These are phyloP conservation scores for Aphidius ervi DNA, from an alignment of 1,140 invertebrate species.

Conservation along the genomic window DNA sequence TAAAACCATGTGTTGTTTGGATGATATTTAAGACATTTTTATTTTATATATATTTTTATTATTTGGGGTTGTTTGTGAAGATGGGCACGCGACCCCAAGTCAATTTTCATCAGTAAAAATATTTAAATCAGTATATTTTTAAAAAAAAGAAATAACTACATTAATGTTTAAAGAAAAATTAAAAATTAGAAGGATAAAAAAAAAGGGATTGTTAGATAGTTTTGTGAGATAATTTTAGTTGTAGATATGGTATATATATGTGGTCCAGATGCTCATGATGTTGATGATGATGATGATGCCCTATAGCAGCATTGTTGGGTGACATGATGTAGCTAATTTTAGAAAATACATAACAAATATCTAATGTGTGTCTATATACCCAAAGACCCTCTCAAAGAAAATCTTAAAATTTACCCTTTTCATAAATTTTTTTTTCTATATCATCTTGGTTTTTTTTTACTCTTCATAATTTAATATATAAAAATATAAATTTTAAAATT, in stretches of 20 bases:
- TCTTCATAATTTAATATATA: no score
- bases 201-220: constrained; percentile 22
- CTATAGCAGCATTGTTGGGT: constrained; percentile 34
- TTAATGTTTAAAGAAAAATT: constrained; percentile 2
- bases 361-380: no score
- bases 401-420: constrained; percentile 23
- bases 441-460: no score
- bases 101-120: no score
- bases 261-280: constrained; percentile 31
- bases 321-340: constrained; percentile 33
- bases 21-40: no score
- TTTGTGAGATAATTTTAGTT: constrained; percentile 33
- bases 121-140: no score
- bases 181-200: constrained; percentile 9
- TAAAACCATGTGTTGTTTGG: no score
- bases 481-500: not conserved
- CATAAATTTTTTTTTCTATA: constrained; percentile 13
- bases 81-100: no score
- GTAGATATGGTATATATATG: constrained; percentile 17
- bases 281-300: constrained; percentile 12
- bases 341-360: constrained; percentile 16
- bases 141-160: no score
- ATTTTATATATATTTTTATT: no score
- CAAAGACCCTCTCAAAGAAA: constrained; percentile 6
- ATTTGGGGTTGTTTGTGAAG: no score